Evolutionary conservation across 2,888 invertebrate species (phyloP).

Genomic region (Patella pellucida): DNA sequence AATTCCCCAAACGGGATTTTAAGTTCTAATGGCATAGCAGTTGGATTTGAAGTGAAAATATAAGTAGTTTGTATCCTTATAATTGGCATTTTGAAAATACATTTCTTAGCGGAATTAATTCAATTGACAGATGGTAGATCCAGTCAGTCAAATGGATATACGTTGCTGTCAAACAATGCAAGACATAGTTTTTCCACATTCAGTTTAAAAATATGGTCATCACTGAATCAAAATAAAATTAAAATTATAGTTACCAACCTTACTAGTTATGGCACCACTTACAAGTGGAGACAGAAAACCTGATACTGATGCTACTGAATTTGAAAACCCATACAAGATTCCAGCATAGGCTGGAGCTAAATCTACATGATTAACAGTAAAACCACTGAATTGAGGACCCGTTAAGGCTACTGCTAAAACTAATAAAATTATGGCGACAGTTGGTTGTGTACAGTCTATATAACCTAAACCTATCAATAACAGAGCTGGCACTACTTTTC

Average conservation of each 20-base stretch:
- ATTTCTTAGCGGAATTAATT: too few species aligned
- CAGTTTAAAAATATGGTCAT: too few species aligned
- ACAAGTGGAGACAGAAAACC: slow-evolving; percentile 68
- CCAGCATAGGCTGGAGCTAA: slow-evolving; percentile 70
- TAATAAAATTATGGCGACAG: slow-evolving; percentile 60
- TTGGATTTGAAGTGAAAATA: too few species aligned
- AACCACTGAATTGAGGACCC: slow-evolving; percentile 67
- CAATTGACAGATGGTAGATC: too few species aligned
- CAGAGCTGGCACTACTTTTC: slow-evolving; percentile 61
- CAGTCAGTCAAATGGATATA: too few species aligned
- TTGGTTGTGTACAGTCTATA: slow-evolving; percentile 61
- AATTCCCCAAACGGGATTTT: too few species aligned
- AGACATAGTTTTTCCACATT: too few species aligned
- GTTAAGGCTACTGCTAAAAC: slow-evolving; percentile 62
- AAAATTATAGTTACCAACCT: slow-evolving; percentile 34
- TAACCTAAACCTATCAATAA: slow-evolving; percentile 65
- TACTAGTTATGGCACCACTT: slow-evolving; percentile 62
- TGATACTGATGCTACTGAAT: slow-evolving; percentile 67
- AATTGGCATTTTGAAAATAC: too few species aligned
- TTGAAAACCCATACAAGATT: slow-evolving; percentile 68
- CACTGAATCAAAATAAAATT: background rate
- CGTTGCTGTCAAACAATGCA: too few species aligned
- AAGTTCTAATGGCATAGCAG: too few species aligned
- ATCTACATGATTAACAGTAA: slow-evolving; percentile 70
- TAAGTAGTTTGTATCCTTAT: too few species aligned